phyloP scores from a whole-genome alignment of 2,797 vertebrate species.

The Pyrocephalus nanus region DNA sequence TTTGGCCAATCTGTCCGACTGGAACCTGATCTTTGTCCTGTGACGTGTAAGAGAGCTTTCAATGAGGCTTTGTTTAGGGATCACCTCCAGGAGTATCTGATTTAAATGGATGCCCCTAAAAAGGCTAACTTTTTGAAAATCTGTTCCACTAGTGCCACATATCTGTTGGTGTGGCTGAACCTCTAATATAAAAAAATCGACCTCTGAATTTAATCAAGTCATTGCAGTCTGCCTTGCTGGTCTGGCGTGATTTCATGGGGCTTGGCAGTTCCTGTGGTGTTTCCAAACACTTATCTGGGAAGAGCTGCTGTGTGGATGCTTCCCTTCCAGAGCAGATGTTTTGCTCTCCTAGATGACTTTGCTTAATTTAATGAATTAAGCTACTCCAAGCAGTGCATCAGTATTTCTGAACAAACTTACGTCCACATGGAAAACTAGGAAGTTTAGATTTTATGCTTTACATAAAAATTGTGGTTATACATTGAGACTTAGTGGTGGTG shows the following conservation, averaged over 20 bases:
- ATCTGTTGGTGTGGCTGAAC: neutral
- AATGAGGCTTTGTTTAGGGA: neutral
- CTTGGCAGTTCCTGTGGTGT: neutral
- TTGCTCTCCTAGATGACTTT: neutral
- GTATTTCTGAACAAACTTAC: neutral
- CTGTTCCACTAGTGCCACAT: neutral
- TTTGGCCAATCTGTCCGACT: neutral
- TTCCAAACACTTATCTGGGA: neutral
- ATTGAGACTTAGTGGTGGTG: neutral
- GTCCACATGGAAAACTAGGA: neutral
- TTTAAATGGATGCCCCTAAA: neutral
- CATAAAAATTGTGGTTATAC: neutral
- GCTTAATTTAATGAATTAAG: neutral
- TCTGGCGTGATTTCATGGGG: neutral
- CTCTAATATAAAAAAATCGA: neutral
- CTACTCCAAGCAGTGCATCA: neutral
- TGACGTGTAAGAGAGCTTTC: neutral
- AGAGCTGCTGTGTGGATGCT: neutral
- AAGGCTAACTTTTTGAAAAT: neutral
- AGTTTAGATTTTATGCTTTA: neutral
- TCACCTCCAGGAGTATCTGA: neutral
- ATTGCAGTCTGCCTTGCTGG: neutral
- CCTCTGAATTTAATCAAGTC: neutral
- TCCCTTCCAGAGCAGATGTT: neutral
- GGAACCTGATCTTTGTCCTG: neutral